Evolutionary conservation across 2,888 invertebrate genomes (phyloP).

Genomic region (Eupithecia tripunctaria): DNA sequence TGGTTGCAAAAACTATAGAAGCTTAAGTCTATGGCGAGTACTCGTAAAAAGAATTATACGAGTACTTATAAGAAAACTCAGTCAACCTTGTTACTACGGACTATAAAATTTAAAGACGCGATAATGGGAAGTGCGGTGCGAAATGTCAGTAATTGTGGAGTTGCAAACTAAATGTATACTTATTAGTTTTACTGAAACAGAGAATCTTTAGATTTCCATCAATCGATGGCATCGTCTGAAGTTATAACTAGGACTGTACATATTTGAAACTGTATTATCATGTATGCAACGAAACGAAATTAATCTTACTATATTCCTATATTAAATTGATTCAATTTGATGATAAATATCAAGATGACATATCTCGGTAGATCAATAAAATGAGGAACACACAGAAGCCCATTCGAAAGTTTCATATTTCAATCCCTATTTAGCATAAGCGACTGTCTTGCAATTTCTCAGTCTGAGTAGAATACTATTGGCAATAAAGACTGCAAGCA

Average conservation of each 20-base stretch:
- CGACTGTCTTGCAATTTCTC: slow-evolving; percentile 45
- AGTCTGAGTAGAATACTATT: slow-evolving; percentile 61
- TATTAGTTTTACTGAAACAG: neutral
- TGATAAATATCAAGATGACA: slow-evolving; percentile 5
- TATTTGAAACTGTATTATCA: neutral
- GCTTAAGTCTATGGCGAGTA: neutral
- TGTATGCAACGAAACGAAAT: neutral
- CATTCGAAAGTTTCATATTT: slow-evolving; percentile 46
- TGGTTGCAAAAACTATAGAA: neutral
- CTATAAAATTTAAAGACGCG: slow-evolving; percentile 8
- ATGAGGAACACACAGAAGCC: slow-evolving; percentile 8
- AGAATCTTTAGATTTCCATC: neutral
- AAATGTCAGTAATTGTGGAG: neutral
- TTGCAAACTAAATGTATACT: neutral
- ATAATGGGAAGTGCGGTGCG: slow-evolving; percentile 5
- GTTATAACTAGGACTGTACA: neutral
- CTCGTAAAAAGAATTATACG: neutral
- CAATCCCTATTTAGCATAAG: slow-evolving; percentile 64
- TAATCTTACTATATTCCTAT: neutral
- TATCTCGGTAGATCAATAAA: slow-evolving; percentile 10
- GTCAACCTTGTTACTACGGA: slow-evolving; percentile 9
- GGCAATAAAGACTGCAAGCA: slow-evolving; percentile 67
- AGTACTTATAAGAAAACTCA: slow-evolving; percentile 6
- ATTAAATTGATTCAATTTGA: slow-evolving; percentile 1
- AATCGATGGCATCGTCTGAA: neutral